Evolutionary conservation across 1,140 invertebrate genomes (phyloP).

Genomic region (Wasmannia auropunctata): DNA sequence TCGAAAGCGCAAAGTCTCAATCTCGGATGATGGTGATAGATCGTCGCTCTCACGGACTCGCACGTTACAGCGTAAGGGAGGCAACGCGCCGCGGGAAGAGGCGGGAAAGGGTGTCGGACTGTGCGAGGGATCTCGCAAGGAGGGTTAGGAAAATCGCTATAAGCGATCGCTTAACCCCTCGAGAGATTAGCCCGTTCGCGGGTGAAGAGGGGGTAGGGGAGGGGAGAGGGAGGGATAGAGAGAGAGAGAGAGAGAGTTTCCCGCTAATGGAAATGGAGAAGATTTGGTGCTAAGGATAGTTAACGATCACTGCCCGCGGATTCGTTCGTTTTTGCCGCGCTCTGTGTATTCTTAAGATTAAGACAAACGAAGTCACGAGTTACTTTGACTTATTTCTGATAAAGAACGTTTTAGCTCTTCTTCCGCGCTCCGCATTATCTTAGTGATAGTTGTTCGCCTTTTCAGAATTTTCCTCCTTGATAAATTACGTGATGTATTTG

Average conservation of each 20-base stretch:
- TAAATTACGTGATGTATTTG: neutral
- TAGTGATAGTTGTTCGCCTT: neutral
- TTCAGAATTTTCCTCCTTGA: neutral
- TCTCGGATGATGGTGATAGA: constrained; percentile 75
- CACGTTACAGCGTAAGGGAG: neutral
- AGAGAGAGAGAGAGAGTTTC: neutral
- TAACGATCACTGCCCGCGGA: constrained; percentile 44
- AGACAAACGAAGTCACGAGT: constrained; percentile 39
- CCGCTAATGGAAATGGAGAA: constrained; percentile 54
- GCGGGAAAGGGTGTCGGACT: constrained; percentile 30
- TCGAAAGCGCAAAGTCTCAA: constrained; percentile 73
- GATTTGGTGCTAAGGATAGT: constrained; percentile 54
- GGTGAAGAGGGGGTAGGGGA: too few species aligned
- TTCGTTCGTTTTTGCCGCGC: constrained; percentile 31
- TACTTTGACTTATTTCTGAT: neutral
- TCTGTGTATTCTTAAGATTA: constrained; percentile 28
- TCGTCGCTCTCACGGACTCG: constrained; percentile 54
- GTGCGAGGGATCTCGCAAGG: constrained; percentile 43
- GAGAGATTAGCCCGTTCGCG: constrained; percentile 44
- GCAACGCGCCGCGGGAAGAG: neutral
- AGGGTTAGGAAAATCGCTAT: constrained; percentile 60
- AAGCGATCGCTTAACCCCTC: constrained; percentile 59
- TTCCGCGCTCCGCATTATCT: neutral
- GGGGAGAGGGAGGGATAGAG: neutral
- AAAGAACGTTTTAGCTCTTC: neutral